A percentile compares a stretch with the other conserved stretches of the same genome.
Conservation (phyloP, 2,113 vertebrate species). For the Sylvietta virens region DNA sequence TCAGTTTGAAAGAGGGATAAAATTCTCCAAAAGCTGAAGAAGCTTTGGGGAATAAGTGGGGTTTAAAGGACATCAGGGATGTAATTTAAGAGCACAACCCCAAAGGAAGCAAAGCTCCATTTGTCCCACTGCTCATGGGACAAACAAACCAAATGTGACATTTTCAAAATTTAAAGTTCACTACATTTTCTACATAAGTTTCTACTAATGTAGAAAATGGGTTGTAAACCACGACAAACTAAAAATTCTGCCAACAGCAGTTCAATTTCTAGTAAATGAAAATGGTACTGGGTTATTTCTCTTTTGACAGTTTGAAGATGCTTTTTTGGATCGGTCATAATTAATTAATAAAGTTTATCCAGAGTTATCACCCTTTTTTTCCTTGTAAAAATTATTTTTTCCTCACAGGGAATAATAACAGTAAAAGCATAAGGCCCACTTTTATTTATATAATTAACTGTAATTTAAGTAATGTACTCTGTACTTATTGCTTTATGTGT, state of each 20-base stretch:
- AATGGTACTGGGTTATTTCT: neutral
- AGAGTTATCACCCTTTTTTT: neutral
- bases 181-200: no score
- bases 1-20: accelerated
- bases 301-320: neutral
- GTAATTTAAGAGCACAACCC: neutral
- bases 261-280: neutral
- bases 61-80: neutral
- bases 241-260: neutral
- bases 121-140: neutral
- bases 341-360: neutral
- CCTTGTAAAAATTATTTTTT: neutral
- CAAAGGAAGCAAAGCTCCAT: accelerated
- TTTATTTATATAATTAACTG: neutral
- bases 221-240: neutral
- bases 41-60: neutral
- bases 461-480: neutral
- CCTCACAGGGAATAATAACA: neutral
- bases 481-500: neutral
- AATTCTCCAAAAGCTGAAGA: neutral
- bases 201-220: neutral
- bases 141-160: accelerated
- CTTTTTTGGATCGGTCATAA: neutral
- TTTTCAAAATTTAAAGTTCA: neutral
- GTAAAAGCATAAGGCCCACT: neutral